Evolutionary conservation across 2,888 invertebrate genomes (phyloP), one percentile per base, ranked within the genome.

Genomic region (Leucophenga maculata): DNA sequence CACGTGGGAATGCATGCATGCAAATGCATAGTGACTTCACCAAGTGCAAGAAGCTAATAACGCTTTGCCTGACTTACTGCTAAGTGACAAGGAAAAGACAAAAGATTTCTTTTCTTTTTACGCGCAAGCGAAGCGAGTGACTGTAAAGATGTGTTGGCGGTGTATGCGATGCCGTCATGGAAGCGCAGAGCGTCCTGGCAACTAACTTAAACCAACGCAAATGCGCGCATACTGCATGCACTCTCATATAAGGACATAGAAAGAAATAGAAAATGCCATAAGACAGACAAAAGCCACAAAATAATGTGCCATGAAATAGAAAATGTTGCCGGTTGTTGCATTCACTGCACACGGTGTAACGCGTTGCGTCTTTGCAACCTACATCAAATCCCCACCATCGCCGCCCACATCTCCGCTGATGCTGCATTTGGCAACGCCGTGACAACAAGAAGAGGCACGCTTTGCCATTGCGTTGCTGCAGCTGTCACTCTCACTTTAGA

Each of bases 261-360:
- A 4, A 18, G 59, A 55, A 31, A 20, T 22, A 32, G 39, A 31
- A 22, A 67, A 32, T 1, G 52, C 3, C 65, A 72, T 72, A 59
- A 78, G 75, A 75, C 75, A 83, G 77, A 80, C 83, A 79, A 82
- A 76, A 79, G 80, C 80, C 82, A 74, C 85, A 84, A 82, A 84
- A 83, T 85, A 85, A 85, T 85, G 82, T 84, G 82, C 80, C 84
- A 84, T 84, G 85, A 84, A 84, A 84, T 84, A 78, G 82, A 80
- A 83, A 85, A 82, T 78, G 76, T 71, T 46, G 65, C 65, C 66
- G 70, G 75, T 71, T 78, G 73, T 75, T 78, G 75, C 67, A 62
- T 75, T 55, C 69, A 64, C 68, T 71, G 75, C 46, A 62, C 39
- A 62, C 44, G 60, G n/a, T n/a, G n/a, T n/a, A n/a, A 14, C 11